Evolutionary conservation across 2,797 vertebrate species (phyloP).

Genomic region (Peromyscus melanophrys): DNA sequence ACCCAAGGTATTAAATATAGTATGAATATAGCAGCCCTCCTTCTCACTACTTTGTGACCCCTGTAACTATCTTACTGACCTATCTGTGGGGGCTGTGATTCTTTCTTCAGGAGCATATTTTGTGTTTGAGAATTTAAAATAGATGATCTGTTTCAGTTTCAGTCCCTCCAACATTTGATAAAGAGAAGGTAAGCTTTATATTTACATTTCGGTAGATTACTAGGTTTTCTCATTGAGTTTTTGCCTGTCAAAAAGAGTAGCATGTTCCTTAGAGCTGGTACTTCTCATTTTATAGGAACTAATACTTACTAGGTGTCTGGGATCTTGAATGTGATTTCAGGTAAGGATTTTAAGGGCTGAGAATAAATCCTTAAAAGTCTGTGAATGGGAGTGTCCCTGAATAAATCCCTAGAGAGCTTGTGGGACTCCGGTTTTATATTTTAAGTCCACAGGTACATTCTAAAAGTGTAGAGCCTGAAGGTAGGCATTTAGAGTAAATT

Average conservation of each 20-base stretch:
- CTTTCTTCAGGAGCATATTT: not conserved
- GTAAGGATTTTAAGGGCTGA: not conserved
- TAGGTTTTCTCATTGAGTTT: not conserved
- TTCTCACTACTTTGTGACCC: not conserved
- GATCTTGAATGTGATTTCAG: not conserved
- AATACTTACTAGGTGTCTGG: not conserved
- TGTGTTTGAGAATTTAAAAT: not conserved
- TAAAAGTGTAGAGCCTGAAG: not conserved
- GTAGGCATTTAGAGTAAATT: not conserved
- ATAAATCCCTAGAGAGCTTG: not conserved
- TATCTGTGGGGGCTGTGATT: not conserved
- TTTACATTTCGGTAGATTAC: not conserved
- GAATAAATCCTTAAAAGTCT: not conserved
- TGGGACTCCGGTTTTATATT: not conserved
- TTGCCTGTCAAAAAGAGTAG: not conserved
- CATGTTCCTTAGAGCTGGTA: not conserved
- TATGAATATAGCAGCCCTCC: not conserved
- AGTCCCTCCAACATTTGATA: not conserved
- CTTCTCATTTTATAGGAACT: not conserved
- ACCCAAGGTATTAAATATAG: not conserved
- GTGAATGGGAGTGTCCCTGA: not conserved
- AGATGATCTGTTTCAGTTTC: not conserved
- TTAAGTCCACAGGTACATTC: not conserved
- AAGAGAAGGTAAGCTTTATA: not conserved
- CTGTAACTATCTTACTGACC: not conserved